phyloP scores from a whole-genome alignment of 53 echinoderm and acorn worm genomes.

The Crossaster papposus region DNA sequence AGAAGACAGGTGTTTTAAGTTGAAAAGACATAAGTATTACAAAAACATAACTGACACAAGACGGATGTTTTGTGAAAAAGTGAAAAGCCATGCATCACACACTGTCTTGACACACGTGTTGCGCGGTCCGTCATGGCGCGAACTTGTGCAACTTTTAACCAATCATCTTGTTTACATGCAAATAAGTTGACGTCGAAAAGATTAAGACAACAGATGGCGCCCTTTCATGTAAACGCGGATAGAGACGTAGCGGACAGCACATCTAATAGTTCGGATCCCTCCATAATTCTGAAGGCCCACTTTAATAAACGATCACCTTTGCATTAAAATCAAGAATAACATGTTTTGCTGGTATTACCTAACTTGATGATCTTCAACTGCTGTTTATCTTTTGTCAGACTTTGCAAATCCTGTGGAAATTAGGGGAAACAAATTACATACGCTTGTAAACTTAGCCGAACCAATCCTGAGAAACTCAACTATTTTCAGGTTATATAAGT shows the following conservation, averaged over 20 bases:
- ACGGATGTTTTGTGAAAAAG: no score
- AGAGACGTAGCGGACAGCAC: neutral
- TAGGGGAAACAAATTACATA: no score
- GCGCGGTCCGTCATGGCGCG: neutral
- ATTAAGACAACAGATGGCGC: conserved; percentile 13
- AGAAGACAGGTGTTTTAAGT: neutral
- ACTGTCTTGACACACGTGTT: no score
- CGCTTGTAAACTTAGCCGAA: no score
- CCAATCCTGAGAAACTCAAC: no score
- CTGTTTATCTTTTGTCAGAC: conserved; percentile 7
- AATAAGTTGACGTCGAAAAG: neutral
- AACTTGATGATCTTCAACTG: conserved; percentile 43
- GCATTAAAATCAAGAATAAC: neutral
- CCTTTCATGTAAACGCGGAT: neutral
- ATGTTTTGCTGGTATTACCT: conserved; percentile 27
- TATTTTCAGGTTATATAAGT: no score
- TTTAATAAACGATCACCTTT: no score
- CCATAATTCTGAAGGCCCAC: no score
- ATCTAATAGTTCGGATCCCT: no score
- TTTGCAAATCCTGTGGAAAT: conserved; percentile 39
- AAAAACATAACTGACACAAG: no score
- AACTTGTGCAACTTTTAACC: neutral
- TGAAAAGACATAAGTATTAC: no score
- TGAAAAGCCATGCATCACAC: no score
- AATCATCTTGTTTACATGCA: neutral